Conservation (phyloP, 2,113 vertebrate species). For the Rostratula benghalensis region DNA sequence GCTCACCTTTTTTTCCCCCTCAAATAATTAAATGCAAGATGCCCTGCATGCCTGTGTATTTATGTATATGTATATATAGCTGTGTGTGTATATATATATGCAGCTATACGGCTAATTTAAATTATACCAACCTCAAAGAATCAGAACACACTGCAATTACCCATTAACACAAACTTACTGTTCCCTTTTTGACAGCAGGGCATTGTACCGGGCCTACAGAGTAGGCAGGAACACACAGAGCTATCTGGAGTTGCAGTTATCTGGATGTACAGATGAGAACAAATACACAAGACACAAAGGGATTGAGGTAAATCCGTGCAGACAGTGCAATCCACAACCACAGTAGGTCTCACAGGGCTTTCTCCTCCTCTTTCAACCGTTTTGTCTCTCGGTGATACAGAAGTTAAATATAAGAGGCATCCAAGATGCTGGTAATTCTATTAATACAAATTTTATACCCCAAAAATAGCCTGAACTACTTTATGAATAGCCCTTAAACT, state of each 20-base stretch:
- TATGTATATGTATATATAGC: background rate
- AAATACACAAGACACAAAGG: background rate
- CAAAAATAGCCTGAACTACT: background rate
- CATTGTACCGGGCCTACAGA: background rate
- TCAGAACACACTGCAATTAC: background rate
- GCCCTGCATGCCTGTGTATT: background rate
- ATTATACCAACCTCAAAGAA: background rate
- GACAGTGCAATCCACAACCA: background rate
- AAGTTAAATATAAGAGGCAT: background rate
- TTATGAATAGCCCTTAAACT: background rate
- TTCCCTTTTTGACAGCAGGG: background rate
- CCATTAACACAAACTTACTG: background rate
- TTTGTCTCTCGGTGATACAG: background rate
- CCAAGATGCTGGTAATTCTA: background rate
- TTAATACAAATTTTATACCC: background rate
- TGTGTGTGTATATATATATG: background rate
- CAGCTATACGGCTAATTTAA: background rate
- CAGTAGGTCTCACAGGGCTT: background rate
- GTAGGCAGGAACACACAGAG: background rate
- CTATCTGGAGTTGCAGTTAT: background rate
- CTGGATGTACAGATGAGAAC: background rate
- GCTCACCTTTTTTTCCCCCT: conserved; percentile 22
- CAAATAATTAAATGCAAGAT: conserved; percentile 57
- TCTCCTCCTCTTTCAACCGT: background rate
- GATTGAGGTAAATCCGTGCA: background rate